These are phyloP conservation scores for Adineta ricciae DNA, from an alignment of 2,888 invertebrate species.

Conservation along the genomic window DNA sequence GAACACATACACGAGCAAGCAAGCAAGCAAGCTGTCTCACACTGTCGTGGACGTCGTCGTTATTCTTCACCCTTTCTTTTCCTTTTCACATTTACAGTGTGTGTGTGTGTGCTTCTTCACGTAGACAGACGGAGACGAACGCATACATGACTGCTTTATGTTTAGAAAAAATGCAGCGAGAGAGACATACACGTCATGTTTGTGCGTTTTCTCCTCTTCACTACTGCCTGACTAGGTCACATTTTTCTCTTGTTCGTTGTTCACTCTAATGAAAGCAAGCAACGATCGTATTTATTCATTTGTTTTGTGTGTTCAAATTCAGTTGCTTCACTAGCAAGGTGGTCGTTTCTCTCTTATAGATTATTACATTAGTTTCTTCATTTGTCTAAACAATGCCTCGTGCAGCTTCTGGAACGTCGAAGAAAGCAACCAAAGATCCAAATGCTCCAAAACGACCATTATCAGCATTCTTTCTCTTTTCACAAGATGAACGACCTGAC, in stretches of 20 bases:
- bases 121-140: neutral
- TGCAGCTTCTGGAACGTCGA: neutral
- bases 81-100: neutral
- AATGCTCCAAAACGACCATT: slow-evolving; percentile 20
- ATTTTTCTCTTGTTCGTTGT: slow-evolving; percentile 11
- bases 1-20: neutral
- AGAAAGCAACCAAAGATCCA: neutral
- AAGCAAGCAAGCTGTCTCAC: neutral
- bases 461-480: slow-evolving; percentile 19
- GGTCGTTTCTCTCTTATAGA: no score
- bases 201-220: slow-evolving; percentile 3
- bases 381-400: neutral
- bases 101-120: neutral
- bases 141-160: neutral
- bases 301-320: neutral
- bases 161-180: neutral
- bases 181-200: neutral
- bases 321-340: neutral
- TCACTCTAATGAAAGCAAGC: neutral
- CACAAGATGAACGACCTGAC: slow-evolving; percentile 7
- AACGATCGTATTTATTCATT: slow-evolving; percentile 9
- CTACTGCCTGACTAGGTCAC: slow-evolving; percentile 1
- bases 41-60: neutral
- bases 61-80: neutral
- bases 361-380: no score